Percentiles rank a stretch among this genome's conserved stretches.
Conservation (phyloP, 2,113 vertebrate species). For the Thunnus maccoyii region DNA sequence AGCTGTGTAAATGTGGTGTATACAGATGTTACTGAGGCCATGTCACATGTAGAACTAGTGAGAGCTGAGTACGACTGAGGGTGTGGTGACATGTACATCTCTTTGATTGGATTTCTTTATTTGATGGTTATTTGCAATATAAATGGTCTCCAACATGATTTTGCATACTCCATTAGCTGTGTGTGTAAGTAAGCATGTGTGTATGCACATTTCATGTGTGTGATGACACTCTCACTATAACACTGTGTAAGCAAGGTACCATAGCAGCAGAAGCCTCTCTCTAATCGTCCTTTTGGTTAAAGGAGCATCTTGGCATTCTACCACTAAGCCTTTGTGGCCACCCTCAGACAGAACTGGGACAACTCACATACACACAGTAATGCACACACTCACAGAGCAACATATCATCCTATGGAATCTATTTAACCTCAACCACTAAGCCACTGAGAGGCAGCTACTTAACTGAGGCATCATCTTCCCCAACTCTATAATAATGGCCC, state of each 20-base stretch:
- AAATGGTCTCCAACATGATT: conserved; percentile 11
- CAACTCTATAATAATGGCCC: conserved; percentile 69
- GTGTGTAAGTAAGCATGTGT: neutral
- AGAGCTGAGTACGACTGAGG: neutral
- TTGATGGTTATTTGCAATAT: neutral
- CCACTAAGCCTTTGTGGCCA: conserved; percentile 63
- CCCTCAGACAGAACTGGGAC: conserved; percentile 55
- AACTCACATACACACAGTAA: conserved; percentile 35
- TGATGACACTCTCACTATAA: neutral
- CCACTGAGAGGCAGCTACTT: conserved; percentile 66
- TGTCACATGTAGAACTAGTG: neutral
- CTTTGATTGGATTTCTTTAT: neutral
- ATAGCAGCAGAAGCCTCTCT: conserved; percentile 41
- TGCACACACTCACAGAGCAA: conserved; percentile 29
- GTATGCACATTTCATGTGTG: conserved; percentile 2
- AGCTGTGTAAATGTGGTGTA: conserved; percentile 14
- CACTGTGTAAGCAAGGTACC: conserved; percentile 3
- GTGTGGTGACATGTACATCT: neutral
- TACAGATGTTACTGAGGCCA: conserved; percentile 37
- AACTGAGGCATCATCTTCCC: conserved; percentile 63
- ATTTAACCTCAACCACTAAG: conserved; percentile 61
- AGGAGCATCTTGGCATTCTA: conserved; percentile 61
- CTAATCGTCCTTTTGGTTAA: conserved; percentile 49
- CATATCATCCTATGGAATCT: conserved; percentile 62
- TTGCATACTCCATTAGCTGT: neutral